Percentiles rank a stretch among this genome's conserved stretches.
These are phyloP conservation scores for Aepyceros melampus DNA, from an alignment of 2,113 vertebrate genomes.

Conservation along the genomic window DNA sequence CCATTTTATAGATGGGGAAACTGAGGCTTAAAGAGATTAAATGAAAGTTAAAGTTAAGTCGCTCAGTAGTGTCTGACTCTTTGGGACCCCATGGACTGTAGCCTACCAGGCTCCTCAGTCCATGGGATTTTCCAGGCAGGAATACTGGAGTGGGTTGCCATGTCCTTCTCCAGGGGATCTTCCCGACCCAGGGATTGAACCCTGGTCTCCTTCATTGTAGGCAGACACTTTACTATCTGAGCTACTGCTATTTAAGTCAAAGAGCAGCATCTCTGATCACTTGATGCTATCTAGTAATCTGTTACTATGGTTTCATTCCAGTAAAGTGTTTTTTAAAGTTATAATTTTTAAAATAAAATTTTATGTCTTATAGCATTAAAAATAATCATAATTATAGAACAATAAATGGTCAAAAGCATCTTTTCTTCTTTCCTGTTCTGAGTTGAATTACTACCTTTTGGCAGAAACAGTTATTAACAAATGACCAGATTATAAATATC, in stretches of 20 bases:
- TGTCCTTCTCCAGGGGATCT: no score
- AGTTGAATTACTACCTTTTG: background rate
- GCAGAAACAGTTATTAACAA: background rate
- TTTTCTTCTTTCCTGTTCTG: slow-evolving; percentile 15
- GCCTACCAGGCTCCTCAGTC: no score
- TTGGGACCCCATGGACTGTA: no score
- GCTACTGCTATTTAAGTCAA: background rate
- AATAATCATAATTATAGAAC: background rate
- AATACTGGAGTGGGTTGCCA: no score
- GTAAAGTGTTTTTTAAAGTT: background rate
- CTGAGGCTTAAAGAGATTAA: background rate
- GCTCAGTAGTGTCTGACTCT: no score
- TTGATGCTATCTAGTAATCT: background rate
- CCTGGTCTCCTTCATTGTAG: no score
- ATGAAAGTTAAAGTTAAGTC: background rate
- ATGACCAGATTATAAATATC: background rate
- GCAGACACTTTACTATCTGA: no score
- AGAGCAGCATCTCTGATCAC: background rate
- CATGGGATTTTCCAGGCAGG: no score
- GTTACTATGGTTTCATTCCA: background rate
- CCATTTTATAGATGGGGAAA: background rate
- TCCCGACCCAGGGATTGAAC: no score
- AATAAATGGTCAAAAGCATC: background rate
- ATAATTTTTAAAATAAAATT: background rate
- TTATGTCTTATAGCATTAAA: background rate